Conservation (phyloP, 2,113 vertebrate species). For the Cinclus cinclus region DNA sequence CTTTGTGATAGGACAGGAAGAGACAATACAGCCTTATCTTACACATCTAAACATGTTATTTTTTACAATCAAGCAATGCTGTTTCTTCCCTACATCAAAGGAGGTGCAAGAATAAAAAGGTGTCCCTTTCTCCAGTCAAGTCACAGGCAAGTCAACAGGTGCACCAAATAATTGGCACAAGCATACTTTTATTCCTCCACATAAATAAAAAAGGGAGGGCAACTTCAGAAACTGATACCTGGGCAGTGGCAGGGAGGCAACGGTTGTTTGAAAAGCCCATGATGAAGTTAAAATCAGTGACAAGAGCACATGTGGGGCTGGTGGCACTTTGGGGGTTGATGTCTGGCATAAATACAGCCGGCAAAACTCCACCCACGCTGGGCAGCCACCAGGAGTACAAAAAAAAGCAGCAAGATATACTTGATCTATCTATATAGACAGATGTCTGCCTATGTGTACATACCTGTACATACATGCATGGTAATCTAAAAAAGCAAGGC, state of each 20-base stretch:
- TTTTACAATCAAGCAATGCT: neutral
- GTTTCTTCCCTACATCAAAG: neutral
- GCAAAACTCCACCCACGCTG: neutral
- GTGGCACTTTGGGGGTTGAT: neutral
- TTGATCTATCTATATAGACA: neutral
- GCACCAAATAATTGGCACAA: neutral
- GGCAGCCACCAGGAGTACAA: neutral
- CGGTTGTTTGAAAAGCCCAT: neutral
- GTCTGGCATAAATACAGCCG: neutral
- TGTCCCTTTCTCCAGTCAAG: neutral
- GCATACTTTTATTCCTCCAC: neutral
- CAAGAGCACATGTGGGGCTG: neutral
- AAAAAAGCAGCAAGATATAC: neutral
- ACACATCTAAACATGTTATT: neutral
- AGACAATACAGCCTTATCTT: neutral
- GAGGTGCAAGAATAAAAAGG: neutral
- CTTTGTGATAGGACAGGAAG: neutral
- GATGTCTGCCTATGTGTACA: no score
- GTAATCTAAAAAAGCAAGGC: neutral
- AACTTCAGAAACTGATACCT: neutral
- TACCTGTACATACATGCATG: accelerated
- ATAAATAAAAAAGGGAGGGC: neutral
- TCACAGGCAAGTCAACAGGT: accelerated
- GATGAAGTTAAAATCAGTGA: neutral
- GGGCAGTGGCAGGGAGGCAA: accelerated